These are phyloP conservation scores for Pasiphila rectangulata DNA, from an alignment of 2,888 invertebrate genomes.

Conservation along the genomic window DNA sequence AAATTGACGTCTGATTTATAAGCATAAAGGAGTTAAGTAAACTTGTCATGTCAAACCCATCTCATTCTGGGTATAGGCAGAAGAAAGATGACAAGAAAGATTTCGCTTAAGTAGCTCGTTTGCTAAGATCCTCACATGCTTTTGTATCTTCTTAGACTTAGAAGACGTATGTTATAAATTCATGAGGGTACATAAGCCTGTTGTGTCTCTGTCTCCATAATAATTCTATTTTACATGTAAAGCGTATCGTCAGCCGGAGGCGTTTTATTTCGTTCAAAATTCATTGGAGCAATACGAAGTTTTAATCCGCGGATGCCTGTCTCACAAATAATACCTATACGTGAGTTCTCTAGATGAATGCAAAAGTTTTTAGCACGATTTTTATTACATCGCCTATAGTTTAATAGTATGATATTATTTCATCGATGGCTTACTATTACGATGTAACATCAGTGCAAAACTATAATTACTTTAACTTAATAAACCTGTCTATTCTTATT, in stretches of 20 bases:
- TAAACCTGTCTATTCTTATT: no score
- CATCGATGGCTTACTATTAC: no score
- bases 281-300: conserved; percentile 15
- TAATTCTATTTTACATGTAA: conserved; percentile 34
- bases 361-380: no score
- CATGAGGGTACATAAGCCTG: conserved; percentile 47
- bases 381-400: no score
- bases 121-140: conserved; percentile 15
- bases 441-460: no score
- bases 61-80: not conserved
- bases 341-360: no score
- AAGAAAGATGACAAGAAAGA: not conserved
- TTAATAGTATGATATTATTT: no score
- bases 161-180: conserved; percentile 56
- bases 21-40: no score
- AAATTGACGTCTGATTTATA: no score
- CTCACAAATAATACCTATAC: no score
- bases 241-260: conserved; percentile 23
- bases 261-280: conserved; percentile 29
- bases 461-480: no score
- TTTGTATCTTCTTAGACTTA: conserved; percentile 43
- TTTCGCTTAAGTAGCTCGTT: not conserved
- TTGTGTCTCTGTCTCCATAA: conserved; percentile 32
- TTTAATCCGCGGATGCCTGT: conserved; percentile 7
- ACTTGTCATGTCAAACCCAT: not conserved